Evolutionary conservation across 2,113 vertebrate species (phyloP).

Genomic region (Microcebus ravelobensis): DNA sequence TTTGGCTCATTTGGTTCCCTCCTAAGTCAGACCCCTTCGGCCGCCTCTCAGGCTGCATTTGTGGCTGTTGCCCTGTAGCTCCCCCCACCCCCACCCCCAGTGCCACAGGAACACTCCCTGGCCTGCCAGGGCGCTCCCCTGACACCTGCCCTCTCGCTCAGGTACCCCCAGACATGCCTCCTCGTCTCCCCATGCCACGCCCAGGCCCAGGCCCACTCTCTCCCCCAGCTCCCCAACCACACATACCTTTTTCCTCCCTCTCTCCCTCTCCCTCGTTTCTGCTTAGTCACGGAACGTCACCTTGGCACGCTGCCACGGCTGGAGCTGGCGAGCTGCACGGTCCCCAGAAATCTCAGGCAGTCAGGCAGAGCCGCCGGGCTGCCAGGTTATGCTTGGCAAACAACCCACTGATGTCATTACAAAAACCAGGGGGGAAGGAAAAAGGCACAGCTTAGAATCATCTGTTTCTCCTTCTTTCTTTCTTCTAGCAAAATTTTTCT

Average conservation of each 20-base stretch:
- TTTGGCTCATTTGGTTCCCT: not conserved
- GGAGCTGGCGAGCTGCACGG: conserved; percentile 50
- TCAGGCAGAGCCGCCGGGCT: conserved; percentile 64
- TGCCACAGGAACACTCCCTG: not conserved
- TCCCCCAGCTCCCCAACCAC: conserved; percentile 75
- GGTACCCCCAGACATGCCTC: not conserved
- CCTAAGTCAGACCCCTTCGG: conserved; percentile 28
- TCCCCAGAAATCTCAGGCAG: conserved; percentile 63
- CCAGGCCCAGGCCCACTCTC: conserved; percentile 70
- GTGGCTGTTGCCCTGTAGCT: not conserved
- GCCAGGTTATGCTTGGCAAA: conserved; percentile 71
- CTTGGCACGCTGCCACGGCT: conserved; percentile 63
- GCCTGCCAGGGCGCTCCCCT: not conserved
- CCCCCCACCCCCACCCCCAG: not conserved
- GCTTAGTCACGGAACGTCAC: conserved; percentile 70
- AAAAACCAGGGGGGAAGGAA: not conserved
- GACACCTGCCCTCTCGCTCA: not conserved
- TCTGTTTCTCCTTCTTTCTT: conserved; percentile 31
- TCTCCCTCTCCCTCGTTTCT: conserved; percentile 63
- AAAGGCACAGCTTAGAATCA: conserved; percentile 44
- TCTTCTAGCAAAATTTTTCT: conserved; percentile 17
- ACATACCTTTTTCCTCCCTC: conserved; percentile 77
- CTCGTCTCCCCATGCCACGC: conserved; percentile 22
- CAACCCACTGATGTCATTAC: conserved; percentile 68
- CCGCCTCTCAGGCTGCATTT: not conserved